Evolutionary conservation across 2,888 invertebrate species (phyloP), one percentile per base, ranked within the genome.

Genomic region (Emmelina monodactyla): DNA sequence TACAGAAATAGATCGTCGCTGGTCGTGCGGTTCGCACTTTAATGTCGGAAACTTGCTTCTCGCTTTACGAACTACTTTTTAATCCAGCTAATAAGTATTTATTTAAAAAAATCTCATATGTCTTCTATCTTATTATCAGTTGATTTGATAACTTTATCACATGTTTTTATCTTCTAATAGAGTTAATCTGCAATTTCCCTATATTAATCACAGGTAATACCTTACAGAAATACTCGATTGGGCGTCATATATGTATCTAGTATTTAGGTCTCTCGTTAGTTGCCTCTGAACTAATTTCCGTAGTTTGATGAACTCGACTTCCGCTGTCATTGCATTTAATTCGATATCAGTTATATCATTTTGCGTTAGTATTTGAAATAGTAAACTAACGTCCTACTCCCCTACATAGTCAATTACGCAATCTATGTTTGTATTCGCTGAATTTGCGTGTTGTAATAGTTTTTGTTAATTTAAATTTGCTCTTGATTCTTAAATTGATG

Each of bases 1-100:
- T 55, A 46, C 61, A 49, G 54, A 70, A 72, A 71, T 71, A 72
- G 72, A 67, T 51, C 60, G 63, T 57, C 62, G 62, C 50, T 55
- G 55, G 53, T 56, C 58, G 56, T 55, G 58, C 56, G 58, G 51
- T 44, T 36, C 22, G 31, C 25, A 32, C 40, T 42, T 37, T 34
- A 51, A 53, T 43, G 41, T 41, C 31, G 36, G n/a, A n/a, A n/a
- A n/a, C n/a, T n/a, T n/a, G n/a, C n/a, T n/a, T n/a, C n/a, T n/a
- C n/a, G n/a, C n/a, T n/a, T n/a, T n/a, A n/a, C n/a, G n/a, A n/a
- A n/a, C n/a, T n/a, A n/a, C n/a, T n/a, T n/a, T n/a, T n/a, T n/a
- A n/a, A n/a, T n/a, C n/a, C n/a, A n/a, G n/a, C n/a, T n/a, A n/a
- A n/a, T n/a, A n/a, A n/a, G n/a, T n/a, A n/a, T n/a, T n/a, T n/a